Evolutionary conservation across 2,888 invertebrate species (phyloP).

Genomic region (Pyrrhia umbra): DNA sequence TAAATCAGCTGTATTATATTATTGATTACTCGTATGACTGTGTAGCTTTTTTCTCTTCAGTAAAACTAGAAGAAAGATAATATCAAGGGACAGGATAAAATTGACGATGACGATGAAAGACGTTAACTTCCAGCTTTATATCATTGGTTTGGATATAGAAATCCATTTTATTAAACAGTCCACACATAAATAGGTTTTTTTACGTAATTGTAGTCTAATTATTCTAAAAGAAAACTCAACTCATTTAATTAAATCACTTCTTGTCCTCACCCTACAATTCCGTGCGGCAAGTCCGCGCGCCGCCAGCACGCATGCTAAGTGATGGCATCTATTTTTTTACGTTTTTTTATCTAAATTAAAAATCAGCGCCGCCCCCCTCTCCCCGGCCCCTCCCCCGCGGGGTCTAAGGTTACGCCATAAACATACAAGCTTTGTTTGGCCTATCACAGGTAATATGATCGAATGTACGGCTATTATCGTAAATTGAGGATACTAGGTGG

Average conservation of each 20-base stretch:
- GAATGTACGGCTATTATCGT: constrained; percentile 31
- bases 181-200: too few species aligned
- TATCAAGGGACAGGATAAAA: too few species aligned
- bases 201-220: neutral
- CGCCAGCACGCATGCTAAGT: constrained; percentile 68
- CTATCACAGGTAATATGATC: constrained; percentile 44
- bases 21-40: too few species aligned
- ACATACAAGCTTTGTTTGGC: constrained; percentile 53
- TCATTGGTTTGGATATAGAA: too few species aligned
- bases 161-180: too few species aligned
- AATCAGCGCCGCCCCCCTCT: constrained; percentile 69
- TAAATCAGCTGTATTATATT: too few species aligned
- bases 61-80: too few species aligned
- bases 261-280: constrained; percentile 42
- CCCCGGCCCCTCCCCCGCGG: constrained; percentile 59
- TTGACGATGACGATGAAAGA: too few species aligned
- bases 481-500: constrained; percentile 30
- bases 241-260: constrained; percentile 14
- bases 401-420: constrained; percentile 73
- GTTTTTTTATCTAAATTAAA: constrained; percentile 84
- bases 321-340: constrained; percentile 74
- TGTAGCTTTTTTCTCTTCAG: too few species aligned
- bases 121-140: too few species aligned
- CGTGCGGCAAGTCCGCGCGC: constrained; percentile 31
- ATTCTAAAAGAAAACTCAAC: neutral